These are phyloP conservation scores for Azorinus chamasolen DNA, from an alignment of 2,888 invertebrate species.

Conservation along the genomic window DNA sequence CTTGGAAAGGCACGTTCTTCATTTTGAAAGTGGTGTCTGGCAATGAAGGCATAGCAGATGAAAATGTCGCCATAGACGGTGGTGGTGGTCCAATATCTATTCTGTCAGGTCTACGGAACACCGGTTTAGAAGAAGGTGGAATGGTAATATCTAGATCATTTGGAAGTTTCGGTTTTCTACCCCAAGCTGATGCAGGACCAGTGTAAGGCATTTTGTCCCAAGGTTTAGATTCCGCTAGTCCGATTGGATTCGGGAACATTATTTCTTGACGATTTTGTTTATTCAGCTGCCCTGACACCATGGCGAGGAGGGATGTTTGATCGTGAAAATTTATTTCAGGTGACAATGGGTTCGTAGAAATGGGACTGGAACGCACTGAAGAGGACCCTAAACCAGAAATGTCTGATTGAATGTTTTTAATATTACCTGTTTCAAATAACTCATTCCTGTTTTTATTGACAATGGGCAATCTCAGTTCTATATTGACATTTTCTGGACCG, in stretches of 20 bases:
- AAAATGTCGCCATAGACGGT: background rate
- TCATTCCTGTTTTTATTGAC: slow-evolving; percentile 3
- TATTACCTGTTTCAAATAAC: slow-evolving; percentile 11
- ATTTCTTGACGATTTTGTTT: slow-evolving; percentile 1
- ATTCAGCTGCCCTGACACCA: slow-evolving; percentile 49
- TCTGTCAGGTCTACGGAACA: background rate
- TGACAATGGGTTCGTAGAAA: slow-evolving; percentile 12
- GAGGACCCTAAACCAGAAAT: slow-evolving; percentile 47
- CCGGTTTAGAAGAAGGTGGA: slow-evolving; percentile 3
- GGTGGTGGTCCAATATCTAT: slow-evolving; percentile 37
- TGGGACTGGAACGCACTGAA: slow-evolving; percentile 12
- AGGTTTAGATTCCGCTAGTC: background rate
- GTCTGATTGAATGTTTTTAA: slow-evolving; percentile 36
- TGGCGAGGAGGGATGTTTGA: slow-evolving; percentile 35
- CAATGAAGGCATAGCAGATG: background rate
- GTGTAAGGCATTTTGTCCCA: slow-evolving; percentile 47
- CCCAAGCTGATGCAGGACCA: slow-evolving; percentile 52
- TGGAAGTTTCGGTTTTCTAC: slow-evolving; percentile 38
- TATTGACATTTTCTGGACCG: too few species aligned
- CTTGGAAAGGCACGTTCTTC: too few species aligned
- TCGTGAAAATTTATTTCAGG: slow-evolving; percentile 34
- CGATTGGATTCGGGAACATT: slow-evolving; percentile 2
- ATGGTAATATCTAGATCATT: slow-evolving; percentile 3
- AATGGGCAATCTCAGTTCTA: background rate
- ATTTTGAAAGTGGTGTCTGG: too few species aligned